Evolutionary conservation across 2,113 vertebrate species (phyloP).

Genomic region (Pangasianodon gigas): DNA sequence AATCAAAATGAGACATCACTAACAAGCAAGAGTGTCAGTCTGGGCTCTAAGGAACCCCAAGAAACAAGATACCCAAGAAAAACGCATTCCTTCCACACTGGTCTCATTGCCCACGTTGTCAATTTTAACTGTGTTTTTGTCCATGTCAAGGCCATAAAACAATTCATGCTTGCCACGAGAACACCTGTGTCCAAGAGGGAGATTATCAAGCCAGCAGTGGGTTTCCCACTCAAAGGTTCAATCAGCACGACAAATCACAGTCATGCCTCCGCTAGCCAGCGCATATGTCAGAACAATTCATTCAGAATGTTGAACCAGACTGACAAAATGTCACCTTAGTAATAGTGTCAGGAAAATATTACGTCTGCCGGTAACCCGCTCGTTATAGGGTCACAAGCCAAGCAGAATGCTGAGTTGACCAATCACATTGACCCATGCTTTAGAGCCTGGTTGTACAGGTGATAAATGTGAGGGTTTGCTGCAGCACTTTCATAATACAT

Average conservation of each 20-base stretch:
- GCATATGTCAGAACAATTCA: constrained; percentile 44
- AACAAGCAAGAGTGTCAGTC: not conserved
- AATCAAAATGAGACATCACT: not conserved
- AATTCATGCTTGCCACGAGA: not conserved
- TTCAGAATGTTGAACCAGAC: constrained; percentile 36
- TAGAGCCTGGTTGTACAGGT: not conserved
- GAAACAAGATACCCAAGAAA: not conserved
- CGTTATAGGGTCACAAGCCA: constrained; percentile 13
- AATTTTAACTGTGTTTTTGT: not conserved
- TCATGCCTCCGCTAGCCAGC: constrained; percentile 36
- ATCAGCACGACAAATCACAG: constrained; percentile 46
- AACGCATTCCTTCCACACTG: not conserved
- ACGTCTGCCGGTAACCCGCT: constrained; percentile 31
- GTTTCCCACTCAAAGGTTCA: constrained; percentile 38
- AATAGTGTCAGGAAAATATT: constrained; percentile 31
- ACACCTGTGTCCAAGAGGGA: constrained; percentile 31
- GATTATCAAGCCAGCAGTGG: constrained; percentile 31
- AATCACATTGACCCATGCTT: not conserved
- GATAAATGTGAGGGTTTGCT: not conserved
- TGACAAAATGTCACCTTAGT: constrained; percentile 49
- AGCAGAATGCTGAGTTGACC: constrained; percentile 3
- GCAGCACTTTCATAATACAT: not conserved
- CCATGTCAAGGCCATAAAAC: constrained; percentile 9
- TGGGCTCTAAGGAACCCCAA: not conserved
- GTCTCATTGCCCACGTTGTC: not conserved